Base-by-base conservation (phyloP, 53 echinoderm and acorn worm genomes). In the Henricia sp. region DNA sequence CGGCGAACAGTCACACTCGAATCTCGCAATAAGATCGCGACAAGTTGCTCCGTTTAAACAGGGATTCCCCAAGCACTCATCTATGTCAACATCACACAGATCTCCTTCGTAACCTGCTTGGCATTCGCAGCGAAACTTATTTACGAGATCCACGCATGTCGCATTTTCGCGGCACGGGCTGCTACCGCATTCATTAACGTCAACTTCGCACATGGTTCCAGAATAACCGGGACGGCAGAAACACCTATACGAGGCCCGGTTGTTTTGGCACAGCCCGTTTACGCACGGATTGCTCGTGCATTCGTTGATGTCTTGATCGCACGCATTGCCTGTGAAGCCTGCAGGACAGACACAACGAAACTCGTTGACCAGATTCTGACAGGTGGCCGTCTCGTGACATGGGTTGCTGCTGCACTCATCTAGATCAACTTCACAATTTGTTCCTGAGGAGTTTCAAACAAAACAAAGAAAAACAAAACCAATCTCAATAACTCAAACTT, bases 51-150 rank as follows among this genome's bases (percentile, higher is more conserved):
- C 87, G 68, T 90, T 87, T 21, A 32, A 16, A 37, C 93, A 93
- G 3, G 93, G 93, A 11, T 56, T 32, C 26, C 93, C 86, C 5
- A 11, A 50, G 37, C 93, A 93, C 39, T 93, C 93, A n/a, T 93
- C 43, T 12, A 90, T 88, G 27, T 90, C 29, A 11, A 34, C 20
- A 19, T 88, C 87, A 85, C 93, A 93, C 52, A 67, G 78, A 25
- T 57, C 68, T 17, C 93, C 93, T 10, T 71, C 53, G 37, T 53
- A 93, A 3, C 93, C 93, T 0, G 53, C 60, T 23, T 65, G 66
- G 39, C 93, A 93, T 25, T 77, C 55, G 20, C 93, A 93, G n/a
- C 67, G 57, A 38, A 63, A 93, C 5, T 57, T 67, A 58, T 84
- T 67, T 4, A 84, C 51, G 20, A 78, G 25, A 24, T 93, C 87